Base-by-base conservation (phyloP, 2,113 vertebrate species). In the Phylloscopus whistleri region DNA sequence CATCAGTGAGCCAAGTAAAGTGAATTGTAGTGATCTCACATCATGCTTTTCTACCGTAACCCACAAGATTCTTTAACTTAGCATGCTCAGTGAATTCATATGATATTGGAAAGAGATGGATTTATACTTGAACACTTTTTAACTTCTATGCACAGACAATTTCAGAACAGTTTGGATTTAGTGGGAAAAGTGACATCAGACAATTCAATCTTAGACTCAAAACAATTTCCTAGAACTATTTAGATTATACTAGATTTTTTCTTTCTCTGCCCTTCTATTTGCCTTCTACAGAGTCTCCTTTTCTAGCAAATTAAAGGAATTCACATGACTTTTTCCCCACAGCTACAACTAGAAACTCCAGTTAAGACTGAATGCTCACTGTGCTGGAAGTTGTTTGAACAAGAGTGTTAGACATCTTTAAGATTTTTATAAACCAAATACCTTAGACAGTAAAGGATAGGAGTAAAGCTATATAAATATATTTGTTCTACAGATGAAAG, bases 321-420 rank as follows among this genome's bases (percentile, higher is more conserved):
- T 73, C 37, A 80, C 1, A 8, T 46, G 5, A 8, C 18, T 69
- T 79, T 84, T 79, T 4, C 28, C 39, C n/a, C 37, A 55, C 22
- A 91, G 60, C 77, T 91, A 17, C 37, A 26, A 64, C 56, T 52
- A 85, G 19, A 93, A 59, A 58, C 43, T 93, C 18, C 35, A 94
- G 56, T 64, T 60, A 92, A 87, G 66, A 77, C 28, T 53, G 44
- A 94, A 78, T 33, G 39, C 48, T 78, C 72, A 84, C 41, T 70
- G 27, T 41, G 67, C 51, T 88, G 48, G 35, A 91, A 92, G 52
- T 31, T 95, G 63, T 90, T 95, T 91, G 79, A 95, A 90, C 72
- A 92, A 88, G 55, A 83, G 43, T 37, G 46, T 56, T 80, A 59
- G 30, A 83, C 30, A 77, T 81, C 35, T 88, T 91, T 33, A 67